Base-by-base conservation (phyloP, 2,113 vertebrate species). In the Bambusicola thoracicus region DNA sequence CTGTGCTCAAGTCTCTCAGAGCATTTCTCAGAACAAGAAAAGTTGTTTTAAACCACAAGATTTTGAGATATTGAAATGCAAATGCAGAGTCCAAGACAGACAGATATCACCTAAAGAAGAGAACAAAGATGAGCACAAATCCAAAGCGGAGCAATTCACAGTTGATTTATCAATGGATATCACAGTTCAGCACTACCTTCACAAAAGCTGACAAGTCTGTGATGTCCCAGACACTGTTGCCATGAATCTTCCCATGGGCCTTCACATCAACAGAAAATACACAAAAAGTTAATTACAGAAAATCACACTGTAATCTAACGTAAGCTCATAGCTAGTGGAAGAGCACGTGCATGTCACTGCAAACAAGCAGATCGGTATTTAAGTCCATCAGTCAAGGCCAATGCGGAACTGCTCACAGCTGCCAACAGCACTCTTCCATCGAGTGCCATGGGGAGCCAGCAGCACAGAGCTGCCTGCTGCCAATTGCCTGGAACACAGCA, bases 121-220 rank as follows among this genome's bases (percentile, higher is more conserved):
- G 2, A 32, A 56, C 46, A 87, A 83, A 75, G 36, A 51, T 7
- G 59, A 44, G n/a, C 13, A 81, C 13, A 67, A 11, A 48, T 49
- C 76, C 24, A 55, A 48, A 44, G 21, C 21, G 34, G n/a, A 72
- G 34, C 0, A 6, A 62, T 34, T 73, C 65, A 65, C 58, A 55
- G 34, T 10, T 59, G 30, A 68, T 89, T 85, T 81, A 72, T 66
- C 49, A 81, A 18, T 17, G 62, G 69, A 72, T 76, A 69, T 22
- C 48, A 95, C 24, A 61, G 58, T 81, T 90, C 76, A 92, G 17
- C 48, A 11, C 32, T 67, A 65, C 40, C 82, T 97, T 66, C 80
- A 90, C 78, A 84, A 85, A 95, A 83, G 32, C n/a, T 74, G 80
- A 67, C 51, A 69, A 95, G 62, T 72, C 46, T 67, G 92, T 92